Conservation (phyloP, 2,888 invertebrate genomes). For the Tinea semifulvella region DNA sequence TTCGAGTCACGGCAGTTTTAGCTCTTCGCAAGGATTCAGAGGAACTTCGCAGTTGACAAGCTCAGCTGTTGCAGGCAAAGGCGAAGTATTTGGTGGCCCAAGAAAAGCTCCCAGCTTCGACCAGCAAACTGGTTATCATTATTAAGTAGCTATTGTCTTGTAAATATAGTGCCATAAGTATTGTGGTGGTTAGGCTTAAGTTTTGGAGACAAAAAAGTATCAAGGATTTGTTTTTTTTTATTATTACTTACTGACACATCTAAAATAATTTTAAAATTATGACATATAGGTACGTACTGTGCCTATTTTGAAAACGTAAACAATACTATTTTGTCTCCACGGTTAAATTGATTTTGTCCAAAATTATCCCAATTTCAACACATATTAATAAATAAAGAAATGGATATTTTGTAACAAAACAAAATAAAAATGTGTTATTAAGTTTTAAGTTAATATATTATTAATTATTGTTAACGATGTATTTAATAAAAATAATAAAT, state of each 20-base stretch:
- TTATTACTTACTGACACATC: too few species aligned
- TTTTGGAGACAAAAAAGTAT: too few species aligned
- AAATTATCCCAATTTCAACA: background rate
- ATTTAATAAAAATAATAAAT: background rate
- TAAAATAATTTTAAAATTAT: too few species aligned
- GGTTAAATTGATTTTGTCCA: background rate
- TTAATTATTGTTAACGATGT: background rate
- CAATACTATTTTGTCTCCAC: too few species aligned
- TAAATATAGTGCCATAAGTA: slow-evolving; percentile 13
- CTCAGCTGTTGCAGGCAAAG: slow-evolving; percentile 28
- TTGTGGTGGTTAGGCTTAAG: background rate
- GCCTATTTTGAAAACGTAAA: too few species aligned
- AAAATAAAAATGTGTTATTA: slow-evolving; percentile 4
- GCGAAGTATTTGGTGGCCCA: slow-evolving; percentile 42
- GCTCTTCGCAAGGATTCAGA: slow-evolving; percentile 1
- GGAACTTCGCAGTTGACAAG: slow-evolving; percentile 5
- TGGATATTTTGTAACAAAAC: slow-evolving; percentile 1
- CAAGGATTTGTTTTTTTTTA: too few species aligned
- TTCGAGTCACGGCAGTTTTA: slow-evolving; percentile 1
- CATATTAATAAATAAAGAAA: background rate
- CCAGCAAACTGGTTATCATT: slow-evolving; percentile 47
- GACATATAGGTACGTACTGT: too few species aligned
- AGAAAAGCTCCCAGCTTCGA: slow-evolving; percentile 46
- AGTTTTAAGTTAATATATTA: background rate
- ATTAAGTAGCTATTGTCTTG: slow-evolving; percentile 26